Evolutionary conservation across 2,888 invertebrate species (phyloP).

Genomic region (Resseliella maxima): DNA sequence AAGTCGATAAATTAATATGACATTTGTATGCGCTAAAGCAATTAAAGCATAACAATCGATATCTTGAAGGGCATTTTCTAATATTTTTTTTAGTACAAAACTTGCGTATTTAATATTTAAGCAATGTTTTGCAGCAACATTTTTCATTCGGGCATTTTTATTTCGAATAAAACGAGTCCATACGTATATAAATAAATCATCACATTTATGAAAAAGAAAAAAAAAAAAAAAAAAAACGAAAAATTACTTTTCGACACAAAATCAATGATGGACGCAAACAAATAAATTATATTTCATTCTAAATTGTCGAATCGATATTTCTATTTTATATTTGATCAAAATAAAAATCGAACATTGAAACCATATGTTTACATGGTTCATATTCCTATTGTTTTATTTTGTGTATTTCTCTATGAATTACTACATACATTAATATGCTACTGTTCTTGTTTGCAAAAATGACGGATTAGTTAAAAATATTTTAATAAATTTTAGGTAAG

Average conservation of each 20-base stretch:
- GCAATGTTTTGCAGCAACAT: neutral
- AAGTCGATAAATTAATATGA: conserved; percentile 37
- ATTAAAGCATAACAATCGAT: neutral
- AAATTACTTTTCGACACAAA: neutral
- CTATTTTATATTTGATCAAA: neutral
- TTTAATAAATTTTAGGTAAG: neutral
- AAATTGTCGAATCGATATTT: neutral
- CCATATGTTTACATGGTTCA: neutral
- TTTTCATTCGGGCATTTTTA: neutral
- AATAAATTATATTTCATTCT: neutral
- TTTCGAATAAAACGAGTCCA: neutral
- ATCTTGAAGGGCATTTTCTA: conserved; percentile 2
- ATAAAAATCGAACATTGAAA: neutral
- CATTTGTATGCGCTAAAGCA: neutral
- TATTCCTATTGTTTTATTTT: neutral
- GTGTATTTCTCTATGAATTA: neutral
- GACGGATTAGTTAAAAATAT: neutral
- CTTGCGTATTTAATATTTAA: neutral
- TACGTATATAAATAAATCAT: conserved; percentile 20
- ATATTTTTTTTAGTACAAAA: neutral
- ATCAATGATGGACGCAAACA: neutral
- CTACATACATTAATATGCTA: neutral
- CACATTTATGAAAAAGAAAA: neutral
- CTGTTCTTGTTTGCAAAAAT: neutral
- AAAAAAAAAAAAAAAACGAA: neutral